A percentile compares a stretch with the other conserved stretches of the same genome.
These are phyloP conservation scores for Psammodynastes pulverulentus DNA, from an alignment of 2,113 vertebrate species.

Conservation along the genomic window DNA sequence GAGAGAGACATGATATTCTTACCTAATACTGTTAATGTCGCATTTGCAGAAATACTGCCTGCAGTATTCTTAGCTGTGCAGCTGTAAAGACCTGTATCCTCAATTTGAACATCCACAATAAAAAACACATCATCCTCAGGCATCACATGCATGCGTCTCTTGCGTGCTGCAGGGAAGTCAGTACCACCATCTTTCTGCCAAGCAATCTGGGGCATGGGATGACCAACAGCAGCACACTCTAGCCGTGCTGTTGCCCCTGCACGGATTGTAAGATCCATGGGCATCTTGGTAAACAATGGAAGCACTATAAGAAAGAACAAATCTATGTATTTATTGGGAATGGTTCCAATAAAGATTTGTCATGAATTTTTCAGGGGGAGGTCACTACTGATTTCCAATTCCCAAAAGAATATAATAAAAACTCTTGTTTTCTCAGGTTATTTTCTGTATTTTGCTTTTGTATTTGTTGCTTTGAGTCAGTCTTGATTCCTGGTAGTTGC, in stretches of 20 bases:
- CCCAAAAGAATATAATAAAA: neutral
- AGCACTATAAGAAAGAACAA: conserved; percentile 75
- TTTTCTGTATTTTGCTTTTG: neutral
- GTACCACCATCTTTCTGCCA: conserved; percentile 98
- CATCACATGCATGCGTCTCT: conserved; percentile 98
- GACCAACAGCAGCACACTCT: conserved; percentile 88
- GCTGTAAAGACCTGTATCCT: conserved; percentile 92
- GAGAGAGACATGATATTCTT: conserved; percentile 39
- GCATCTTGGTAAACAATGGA: conserved; percentile 91
- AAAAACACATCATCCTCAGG: conserved; percentile 97
- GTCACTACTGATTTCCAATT: too few relatives aligned
- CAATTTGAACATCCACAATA: conserved; percentile 90
- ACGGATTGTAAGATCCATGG: conserved; percentile 91
- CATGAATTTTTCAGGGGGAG: neutral
- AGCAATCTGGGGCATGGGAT: conserved; percentile 91
- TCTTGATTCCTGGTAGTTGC: neutral
- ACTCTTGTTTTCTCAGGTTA: neutral
- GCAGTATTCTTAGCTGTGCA: conserved; percentile 96
- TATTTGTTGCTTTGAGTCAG: neutral
- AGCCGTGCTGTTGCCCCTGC: conserved; percentile 86
- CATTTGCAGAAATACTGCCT: conserved; percentile 89
- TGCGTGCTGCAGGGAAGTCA: conserved; percentile 91
- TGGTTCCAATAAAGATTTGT: neutral
- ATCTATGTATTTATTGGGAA: neutral
- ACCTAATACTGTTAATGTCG: conserved; percentile 93